Evolutionary conservation across 2,113 vertebrate species (phyloP).

Genomic region (Melierax canorus): DNA sequence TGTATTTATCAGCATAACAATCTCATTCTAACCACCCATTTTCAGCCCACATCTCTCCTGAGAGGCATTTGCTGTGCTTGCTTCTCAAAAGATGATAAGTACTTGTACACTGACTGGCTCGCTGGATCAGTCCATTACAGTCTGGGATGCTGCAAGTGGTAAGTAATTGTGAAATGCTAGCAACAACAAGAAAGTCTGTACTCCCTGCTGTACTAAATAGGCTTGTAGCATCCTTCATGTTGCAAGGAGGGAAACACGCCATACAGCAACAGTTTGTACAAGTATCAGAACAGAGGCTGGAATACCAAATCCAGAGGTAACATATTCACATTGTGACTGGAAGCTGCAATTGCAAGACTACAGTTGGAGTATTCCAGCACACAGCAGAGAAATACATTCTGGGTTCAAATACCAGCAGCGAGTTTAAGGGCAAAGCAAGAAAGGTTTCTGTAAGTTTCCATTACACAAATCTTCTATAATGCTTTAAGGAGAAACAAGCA

Average conservation of each 20-base stretch:
- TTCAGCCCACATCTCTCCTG: slow-evolving; percentile 72
- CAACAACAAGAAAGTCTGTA: background rate
- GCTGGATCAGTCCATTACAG: slow-evolving; percentile 76
- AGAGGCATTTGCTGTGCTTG: slow-evolving; percentile 75
- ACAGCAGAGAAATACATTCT: background rate
- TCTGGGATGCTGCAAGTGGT: slow-evolving; percentile 77
- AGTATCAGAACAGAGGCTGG: background rate
- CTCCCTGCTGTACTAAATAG: background rate
- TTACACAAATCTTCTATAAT: fast-evolving
- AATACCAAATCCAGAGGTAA: background rate
- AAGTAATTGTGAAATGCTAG: background rate
- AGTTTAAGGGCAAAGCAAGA: background rate
- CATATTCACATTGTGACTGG: background rate
- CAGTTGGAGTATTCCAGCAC: background rate
- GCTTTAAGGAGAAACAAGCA: background rate
- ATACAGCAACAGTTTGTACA: background rate
- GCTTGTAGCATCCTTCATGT: background rate
- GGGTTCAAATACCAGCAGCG: background rate
- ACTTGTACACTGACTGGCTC: slow-evolving; percentile 73
- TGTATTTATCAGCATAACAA: background rate
- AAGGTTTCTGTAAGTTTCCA: background rate
- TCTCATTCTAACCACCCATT: background rate
- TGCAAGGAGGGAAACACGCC: background rate
- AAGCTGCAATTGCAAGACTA: background rate
- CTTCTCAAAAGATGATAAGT: slow-evolving; percentile 77